Percentiles rank a stretch among this genome's conserved stretches.
phyloP scores from a whole-genome alignment of 1,140 invertebrate genomes.

The Bombus vancouverensis region DNA sequence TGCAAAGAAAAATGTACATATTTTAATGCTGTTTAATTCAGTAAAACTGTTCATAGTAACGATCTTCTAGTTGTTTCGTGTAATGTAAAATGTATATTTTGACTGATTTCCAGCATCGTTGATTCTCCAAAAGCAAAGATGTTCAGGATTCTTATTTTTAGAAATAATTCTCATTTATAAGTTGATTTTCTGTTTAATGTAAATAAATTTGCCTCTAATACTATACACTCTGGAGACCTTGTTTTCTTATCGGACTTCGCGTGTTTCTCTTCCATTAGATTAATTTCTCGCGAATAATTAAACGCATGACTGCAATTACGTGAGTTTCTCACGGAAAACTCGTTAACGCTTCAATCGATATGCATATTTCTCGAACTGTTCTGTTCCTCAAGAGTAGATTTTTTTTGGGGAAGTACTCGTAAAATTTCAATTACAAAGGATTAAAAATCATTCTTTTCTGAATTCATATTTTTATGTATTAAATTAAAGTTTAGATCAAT shows the following conservation, averaged over 20 bases:
- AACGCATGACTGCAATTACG: background rate
- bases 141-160: background rate
- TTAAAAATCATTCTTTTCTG: background rate
- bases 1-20: no score
- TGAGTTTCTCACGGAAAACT: conserved; percentile 11
- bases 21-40: no score
- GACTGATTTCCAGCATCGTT: background rate
- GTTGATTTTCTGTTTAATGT: background rate
- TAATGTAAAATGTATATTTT: no score
- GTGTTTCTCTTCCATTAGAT: background rate
- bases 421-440: background rate
- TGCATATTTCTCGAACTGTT: background rate
- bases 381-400: background rate
- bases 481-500: background rate
- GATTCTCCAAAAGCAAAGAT: background rate
- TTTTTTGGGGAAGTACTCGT: background rate
- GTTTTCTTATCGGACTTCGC: background rate
- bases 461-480: background rate
- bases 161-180: background rate
- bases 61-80: background rate
- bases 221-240: background rate
- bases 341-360: background rate
- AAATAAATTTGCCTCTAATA: background rate
- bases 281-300: background rate
- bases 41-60: background rate